A percentile compares a stretch with the other conserved stretches of the same genome.
Evolutionary conservation across 1,140 invertebrate genomes (phyloP).

Genomic region (Galleria mellonella): DNA sequence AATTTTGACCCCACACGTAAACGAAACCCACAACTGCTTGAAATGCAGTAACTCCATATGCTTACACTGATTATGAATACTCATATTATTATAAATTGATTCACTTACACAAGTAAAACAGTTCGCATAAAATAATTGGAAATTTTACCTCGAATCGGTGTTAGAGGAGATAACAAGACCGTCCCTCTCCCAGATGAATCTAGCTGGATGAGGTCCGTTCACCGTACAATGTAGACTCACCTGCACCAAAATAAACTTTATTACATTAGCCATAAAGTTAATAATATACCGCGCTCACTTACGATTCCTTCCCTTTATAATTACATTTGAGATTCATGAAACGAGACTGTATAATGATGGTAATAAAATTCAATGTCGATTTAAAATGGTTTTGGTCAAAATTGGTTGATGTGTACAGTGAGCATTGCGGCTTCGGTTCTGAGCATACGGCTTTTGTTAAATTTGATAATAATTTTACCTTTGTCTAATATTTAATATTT

Average conservation of each 20-base stretch:
- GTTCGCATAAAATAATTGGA: neutral
- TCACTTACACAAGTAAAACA: no score
- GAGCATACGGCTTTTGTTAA: neutral
- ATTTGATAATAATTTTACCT: neutral
- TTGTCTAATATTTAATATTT: neutral
- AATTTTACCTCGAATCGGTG: slow-evolving; percentile 54
- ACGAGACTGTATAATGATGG: slow-evolving; percentile 17
- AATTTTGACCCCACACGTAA: no score
- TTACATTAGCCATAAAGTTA: slow-evolving; percentile 1
- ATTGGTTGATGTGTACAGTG: neutral
- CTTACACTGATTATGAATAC: no score
- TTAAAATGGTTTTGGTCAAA: slow-evolving; percentile 13
- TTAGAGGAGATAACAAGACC: slow-evolving; percentile 58
- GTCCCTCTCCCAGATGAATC: slow-evolving; percentile 64
- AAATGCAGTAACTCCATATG: no score
- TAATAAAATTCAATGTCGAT: slow-evolving; percentile 34
- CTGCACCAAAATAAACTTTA: slow-evolving; percentile 27
- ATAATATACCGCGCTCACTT: neutral
- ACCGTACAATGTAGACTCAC: slow-evolving; percentile 53
- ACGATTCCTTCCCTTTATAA: slow-evolving; percentile 9
- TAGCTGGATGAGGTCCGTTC: slow-evolving; percentile 52
- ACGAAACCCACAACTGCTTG: no score
- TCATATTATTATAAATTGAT: no score
- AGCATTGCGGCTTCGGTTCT: neutral
- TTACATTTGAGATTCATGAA: slow-evolving; percentile 35